phyloP scores from a whole-genome alignment of 2,888 invertebrate species.

The Volucella inflata region DNA sequence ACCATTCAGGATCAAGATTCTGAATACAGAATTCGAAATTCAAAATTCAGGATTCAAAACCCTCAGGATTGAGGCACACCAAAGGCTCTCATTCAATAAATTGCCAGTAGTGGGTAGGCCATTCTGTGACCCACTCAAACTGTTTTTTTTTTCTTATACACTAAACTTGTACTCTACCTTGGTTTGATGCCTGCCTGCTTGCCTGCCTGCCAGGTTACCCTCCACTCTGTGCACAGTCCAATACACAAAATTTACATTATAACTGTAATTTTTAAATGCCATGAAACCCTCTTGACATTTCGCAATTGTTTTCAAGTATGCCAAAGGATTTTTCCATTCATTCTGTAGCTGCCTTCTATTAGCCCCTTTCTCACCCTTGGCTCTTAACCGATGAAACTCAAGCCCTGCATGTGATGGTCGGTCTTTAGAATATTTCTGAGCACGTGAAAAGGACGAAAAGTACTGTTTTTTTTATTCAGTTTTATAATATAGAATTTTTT shows the following conservation, averaged over 20 bases:
- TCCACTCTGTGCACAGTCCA: slow-evolving; percentile 56
- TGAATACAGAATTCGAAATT: neutral
- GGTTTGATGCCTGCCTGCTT: slow-evolving; percentile 14
- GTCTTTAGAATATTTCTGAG: slow-evolving; percentile 67
- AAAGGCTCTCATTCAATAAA: slow-evolving; percentile 64
- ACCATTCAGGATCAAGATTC: slow-evolving; percentile 44
- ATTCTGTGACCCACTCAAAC: slow-evolving; percentile 56
- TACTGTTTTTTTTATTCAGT: slow-evolving; percentile 25
- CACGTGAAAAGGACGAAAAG: slow-evolving; percentile 68
- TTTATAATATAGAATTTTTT: slow-evolving; percentile 13
- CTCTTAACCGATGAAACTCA: too few relatives aligned
- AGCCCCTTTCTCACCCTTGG: neutral
- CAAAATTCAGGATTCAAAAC: slow-evolving; percentile 20
- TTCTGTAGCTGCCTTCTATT: neutral
- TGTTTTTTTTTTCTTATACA: slow-evolving; percentile 33
- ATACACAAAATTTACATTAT: slow-evolving; percentile 75
- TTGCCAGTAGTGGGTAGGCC: slow-evolving; percentile 58
- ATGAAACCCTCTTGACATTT: slow-evolving; percentile 76
- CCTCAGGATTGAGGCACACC: slow-evolving; percentile 24
- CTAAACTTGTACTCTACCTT: too few relatives aligned
- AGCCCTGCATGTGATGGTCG: slow-evolving; percentile 28
- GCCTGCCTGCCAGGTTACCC: slow-evolving; percentile 4
- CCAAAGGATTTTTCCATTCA: slow-evolving; percentile 65
- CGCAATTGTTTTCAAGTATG: slow-evolving; percentile 77
- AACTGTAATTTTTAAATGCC: slow-evolving; percentile 75